Percentiles rank a stretch among this genome's conserved stretches.
These are phyloP conservation scores for Limnephilus rhombicus DNA, from an alignment of 2,888 invertebrate species.

Conservation along the genomic window DNA sequence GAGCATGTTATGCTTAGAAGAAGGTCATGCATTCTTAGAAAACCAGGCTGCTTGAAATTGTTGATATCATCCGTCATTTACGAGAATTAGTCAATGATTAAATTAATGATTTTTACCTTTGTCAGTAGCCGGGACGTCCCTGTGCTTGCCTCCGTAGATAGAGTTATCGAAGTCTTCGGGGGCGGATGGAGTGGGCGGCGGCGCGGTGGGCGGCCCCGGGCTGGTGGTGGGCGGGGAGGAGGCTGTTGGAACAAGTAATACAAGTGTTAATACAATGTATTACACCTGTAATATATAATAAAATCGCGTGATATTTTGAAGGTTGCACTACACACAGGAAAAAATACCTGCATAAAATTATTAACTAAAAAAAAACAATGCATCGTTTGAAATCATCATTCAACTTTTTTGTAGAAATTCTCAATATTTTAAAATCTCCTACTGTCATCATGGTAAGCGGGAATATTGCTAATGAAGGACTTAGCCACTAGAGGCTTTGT, in stretches of 20 bases:
- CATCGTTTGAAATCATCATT: no score
- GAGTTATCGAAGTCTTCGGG: conserved; percentile 78
- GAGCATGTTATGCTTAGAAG: neutral
- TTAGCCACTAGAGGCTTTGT: no score
- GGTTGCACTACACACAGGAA: neutral
- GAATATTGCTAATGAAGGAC: no score
- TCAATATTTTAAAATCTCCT: no score
- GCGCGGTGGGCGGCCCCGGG: conserved; percentile 85
- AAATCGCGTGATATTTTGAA: neutral
- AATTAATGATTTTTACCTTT: conserved; percentile 71
- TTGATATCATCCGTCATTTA: neutral
- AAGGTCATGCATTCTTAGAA: neutral
- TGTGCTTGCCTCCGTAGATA: conserved; percentile 76
- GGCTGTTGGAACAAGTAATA: conserved; percentile 74
- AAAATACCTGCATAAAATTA: neutral
- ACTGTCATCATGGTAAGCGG: no score
- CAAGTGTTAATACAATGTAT: neutral
- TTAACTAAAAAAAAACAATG: no score
- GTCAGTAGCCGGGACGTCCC: conserved; percentile 74
- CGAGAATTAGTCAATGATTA: neutral
- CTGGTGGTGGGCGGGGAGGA: conserved; percentile 90
- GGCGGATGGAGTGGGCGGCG: conserved; percentile 74
- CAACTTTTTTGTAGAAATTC: no score
- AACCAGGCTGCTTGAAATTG: neutral
- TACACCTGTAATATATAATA: neutral